Conservation (phyloP, 2,888 invertebrate species). For the Oxytorus armatus region DNA sequence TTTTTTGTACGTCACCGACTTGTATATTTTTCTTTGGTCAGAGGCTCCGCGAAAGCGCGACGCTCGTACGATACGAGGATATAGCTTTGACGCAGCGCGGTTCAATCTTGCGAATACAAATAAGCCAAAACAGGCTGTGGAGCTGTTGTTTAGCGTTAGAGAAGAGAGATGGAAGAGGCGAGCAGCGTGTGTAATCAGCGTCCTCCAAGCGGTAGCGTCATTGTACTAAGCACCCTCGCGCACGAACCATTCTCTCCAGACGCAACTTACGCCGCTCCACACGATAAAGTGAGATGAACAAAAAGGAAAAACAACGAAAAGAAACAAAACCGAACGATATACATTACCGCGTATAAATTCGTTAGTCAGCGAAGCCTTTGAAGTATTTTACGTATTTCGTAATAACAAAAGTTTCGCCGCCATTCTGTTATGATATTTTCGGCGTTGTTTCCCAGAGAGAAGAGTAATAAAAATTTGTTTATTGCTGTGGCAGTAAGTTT, state of each 20-base stretch:
- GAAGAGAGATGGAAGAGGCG: conserved; percentile 27
- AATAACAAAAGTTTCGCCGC: conserved; percentile 31
- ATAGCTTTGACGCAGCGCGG: conserved; percentile 42
- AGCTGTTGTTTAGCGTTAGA: conserved; percentile 26
- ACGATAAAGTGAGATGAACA: conserved; percentile 14
- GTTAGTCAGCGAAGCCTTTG: conserved; percentile 56
- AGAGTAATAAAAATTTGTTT: conserved; percentile 55
- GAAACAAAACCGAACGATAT: conserved; percentile 16
- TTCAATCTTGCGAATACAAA: conserved; percentile 66
- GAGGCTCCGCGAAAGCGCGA: conserved; percentile 71
- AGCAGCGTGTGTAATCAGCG: conserved; percentile 12
- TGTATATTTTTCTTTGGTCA: conserved; percentile 78
- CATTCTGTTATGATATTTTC: conserved; percentile 38
- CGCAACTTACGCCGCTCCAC: conserved; percentile 35
- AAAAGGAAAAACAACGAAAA: no score
- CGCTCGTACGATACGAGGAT: conserved; percentile 72
- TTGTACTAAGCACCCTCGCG: conserved; percentile 28
- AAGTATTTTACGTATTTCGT: conserved; percentile 45
- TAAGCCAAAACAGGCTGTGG: conserved; percentile 33
- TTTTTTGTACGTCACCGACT: conserved; percentile 74
- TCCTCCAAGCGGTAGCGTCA: conserved; percentile 43
- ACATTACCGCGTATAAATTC: conserved; percentile 46
- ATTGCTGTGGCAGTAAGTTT: conserved; percentile 10
- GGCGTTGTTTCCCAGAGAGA: conserved; percentile 35
- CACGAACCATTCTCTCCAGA: conserved; percentile 45